A percentile compares a stretch with the other conserved stretches of the same genome.
Conservation (phyloP, 37 sponge, comb jelly and placozoan genomes). For the Beroe ovata region DNA sequence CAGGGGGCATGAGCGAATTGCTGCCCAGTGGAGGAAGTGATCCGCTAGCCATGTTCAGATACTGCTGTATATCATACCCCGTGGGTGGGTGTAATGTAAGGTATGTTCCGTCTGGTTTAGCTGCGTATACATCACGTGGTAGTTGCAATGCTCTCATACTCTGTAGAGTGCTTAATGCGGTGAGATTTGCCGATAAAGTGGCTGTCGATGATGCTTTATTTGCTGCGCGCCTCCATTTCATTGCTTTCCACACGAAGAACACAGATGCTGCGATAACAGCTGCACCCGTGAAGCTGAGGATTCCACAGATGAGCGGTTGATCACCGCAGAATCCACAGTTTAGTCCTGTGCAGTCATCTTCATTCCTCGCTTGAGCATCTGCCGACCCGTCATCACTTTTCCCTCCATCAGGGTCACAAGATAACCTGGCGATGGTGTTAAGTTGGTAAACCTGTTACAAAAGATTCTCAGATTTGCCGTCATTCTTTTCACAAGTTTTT, state of each 20-base stretch:
- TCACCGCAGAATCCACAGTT: constrained; percentile 12
- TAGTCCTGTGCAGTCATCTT: not conserved
- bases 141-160: not conserved
- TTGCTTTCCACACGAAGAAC: not conserved
- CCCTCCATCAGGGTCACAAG: not conserved
- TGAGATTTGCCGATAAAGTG: not conserved
- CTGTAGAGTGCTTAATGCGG: not conserved
- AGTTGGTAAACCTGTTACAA: too few relatives aligned
- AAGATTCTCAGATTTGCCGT: too few relatives aligned
- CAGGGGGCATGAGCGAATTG: not conserved
- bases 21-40: not conserved
- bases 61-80: not conserved
- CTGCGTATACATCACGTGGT: not conserved
- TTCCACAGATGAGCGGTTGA: not conserved
- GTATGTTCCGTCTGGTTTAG: not conserved
- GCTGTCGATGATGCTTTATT: not conserved
- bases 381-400: not conserved
- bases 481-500: too few relatives aligned
- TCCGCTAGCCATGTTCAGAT: not conserved
- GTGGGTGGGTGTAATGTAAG: not conserved
- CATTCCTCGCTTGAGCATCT: constrained; percentile 8
- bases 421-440: too few relatives aligned
- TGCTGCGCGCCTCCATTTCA: not conserved
- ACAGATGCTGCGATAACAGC: not conserved
- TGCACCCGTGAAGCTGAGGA: not conserved